Conservation (phyloP, 2,888 invertebrate genomes). For the Plebejus melissa region DNA sequence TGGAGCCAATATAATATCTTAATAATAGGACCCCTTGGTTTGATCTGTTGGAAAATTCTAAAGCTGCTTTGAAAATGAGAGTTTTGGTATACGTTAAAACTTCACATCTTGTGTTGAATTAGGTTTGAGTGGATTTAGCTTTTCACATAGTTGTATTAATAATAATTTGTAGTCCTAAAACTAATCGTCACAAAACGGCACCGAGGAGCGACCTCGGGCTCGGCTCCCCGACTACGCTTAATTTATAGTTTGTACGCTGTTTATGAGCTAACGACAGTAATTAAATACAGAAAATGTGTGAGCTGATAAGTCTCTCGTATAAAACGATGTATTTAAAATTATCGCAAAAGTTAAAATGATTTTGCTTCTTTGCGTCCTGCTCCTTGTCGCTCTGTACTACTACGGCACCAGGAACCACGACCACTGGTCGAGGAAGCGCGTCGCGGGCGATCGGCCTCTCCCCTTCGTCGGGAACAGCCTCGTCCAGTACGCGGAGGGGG, state of each 20-base stretch:
- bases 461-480: constrained; percentile 33
- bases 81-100: too few species aligned
- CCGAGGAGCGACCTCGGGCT: not conserved
- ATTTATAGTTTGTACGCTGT: not conserved
- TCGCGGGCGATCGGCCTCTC: constrained; percentile 33
- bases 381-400: constrained; percentile 27
- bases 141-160: too few species aligned
- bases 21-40: too few species aligned
- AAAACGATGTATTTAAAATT: not conserved
- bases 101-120: too few species aligned
- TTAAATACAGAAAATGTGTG: not conserved
- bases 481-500: constrained; percentile 31
- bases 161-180: not conserved
- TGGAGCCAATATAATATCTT: too few species aligned
- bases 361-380: not conserved
- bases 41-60: too few species aligned
- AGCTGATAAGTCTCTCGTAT: not conserved
- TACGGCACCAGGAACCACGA: constrained; percentile 35
- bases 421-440: constrained; percentile 34
- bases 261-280: not conserved
- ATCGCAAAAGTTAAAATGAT: not conserved
- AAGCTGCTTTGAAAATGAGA: too few species aligned
- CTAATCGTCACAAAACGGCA: not conserved
- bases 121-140: too few species aligned
- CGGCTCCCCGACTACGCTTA: not conserved